Conservation (phyloP, 1,140 invertebrate genomes). For the Thereuonema tuberculata region DNA sequence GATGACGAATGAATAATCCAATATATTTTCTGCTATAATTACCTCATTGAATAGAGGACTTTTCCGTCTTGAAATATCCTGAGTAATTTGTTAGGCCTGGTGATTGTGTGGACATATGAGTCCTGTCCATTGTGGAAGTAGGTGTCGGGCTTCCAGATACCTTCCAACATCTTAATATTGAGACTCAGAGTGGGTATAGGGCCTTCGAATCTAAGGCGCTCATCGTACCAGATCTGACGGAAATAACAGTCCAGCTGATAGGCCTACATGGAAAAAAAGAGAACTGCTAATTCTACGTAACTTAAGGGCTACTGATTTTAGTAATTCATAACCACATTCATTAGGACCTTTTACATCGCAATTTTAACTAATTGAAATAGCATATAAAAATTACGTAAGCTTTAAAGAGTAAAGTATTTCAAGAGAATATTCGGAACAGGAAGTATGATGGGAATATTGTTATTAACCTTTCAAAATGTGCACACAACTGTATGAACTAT, state of each 20-base stretch:
- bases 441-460: background rate
- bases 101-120: slow-evolving; percentile 47
- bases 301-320: background rate
- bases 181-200: slow-evolving; percentile 14
- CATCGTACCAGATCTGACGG: slow-evolving; percentile 44
- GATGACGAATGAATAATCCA: too few relatives aligned
- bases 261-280: slow-evolving; percentile 26
- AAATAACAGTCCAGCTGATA: slow-evolving; percentile 50
- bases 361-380: too few relatives aligned
- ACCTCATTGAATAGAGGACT: slow-evolving; percentile 48
- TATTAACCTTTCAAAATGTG: too few relatives aligned
- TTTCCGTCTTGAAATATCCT: slow-evolving; percentile 42
- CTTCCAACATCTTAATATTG: slow-evolving; percentile 22
- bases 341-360: too few relatives aligned
- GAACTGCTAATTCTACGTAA: background rate
- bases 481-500: too few relatives aligned
- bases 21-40: too few relatives aligned
- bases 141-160: slow-evolving; percentile 49
- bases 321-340: too few relatives aligned
- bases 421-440: background rate
- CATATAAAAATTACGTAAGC: too few relatives aligned
- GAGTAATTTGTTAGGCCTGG: slow-evolving; percentile 47
- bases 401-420: background rate
- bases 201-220: slow-evolving; percentile 33
- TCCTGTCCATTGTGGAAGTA: slow-evolving; percentile 47